Percentiles rank a stretch among this genome's conserved stretches.
phyloP scores from a whole-genome alignment of 1,140 invertebrate genomes.

The Aphelinus atriplicis region DNA sequence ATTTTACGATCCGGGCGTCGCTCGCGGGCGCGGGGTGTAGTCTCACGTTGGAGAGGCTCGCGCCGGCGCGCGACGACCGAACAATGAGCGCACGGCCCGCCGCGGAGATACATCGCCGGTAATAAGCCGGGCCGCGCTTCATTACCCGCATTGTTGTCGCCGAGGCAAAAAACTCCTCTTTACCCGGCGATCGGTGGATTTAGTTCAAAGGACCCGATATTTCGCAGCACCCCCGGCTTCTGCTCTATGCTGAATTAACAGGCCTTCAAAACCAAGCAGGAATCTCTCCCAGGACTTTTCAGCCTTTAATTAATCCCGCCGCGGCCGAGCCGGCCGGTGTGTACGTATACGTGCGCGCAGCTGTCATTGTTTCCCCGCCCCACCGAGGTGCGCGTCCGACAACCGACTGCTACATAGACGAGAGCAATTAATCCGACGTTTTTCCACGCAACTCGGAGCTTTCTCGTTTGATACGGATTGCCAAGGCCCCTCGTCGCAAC shows the following conservation, averaged over 20 bases:
- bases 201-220: constrained; percentile 41
- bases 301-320: constrained; percentile 20
- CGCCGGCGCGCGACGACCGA: constrained; percentile 43
- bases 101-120: constrained; percentile 54
- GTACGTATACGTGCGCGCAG: too few species aligned
- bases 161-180: constrained; percentile 26
- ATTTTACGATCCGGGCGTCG: constrained; percentile 51
- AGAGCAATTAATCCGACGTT: too few species aligned
- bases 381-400: too few species aligned
- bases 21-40: not conserved
- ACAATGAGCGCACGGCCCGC: constrained; percentile 49
- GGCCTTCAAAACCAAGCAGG: constrained; percentile 17
- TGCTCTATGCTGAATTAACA: constrained; percentile 32
- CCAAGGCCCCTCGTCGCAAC: too few species aligned
- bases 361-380: too few species aligned
- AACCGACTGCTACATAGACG: too few species aligned
- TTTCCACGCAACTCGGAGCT: too few species aligned
- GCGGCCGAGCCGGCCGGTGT: too few species aligned
- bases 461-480: too few species aligned
- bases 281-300: constrained; percentile 2
- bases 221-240: not conserved
- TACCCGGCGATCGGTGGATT: not conserved
- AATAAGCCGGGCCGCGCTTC: constrained; percentile 59
- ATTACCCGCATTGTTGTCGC: constrained; percentile 61
- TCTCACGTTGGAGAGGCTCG: not conserved